phyloP scores from a whole-genome alignment of 2,797 vertebrate genomes.

The Syngnathus rostellatus region DNA sequence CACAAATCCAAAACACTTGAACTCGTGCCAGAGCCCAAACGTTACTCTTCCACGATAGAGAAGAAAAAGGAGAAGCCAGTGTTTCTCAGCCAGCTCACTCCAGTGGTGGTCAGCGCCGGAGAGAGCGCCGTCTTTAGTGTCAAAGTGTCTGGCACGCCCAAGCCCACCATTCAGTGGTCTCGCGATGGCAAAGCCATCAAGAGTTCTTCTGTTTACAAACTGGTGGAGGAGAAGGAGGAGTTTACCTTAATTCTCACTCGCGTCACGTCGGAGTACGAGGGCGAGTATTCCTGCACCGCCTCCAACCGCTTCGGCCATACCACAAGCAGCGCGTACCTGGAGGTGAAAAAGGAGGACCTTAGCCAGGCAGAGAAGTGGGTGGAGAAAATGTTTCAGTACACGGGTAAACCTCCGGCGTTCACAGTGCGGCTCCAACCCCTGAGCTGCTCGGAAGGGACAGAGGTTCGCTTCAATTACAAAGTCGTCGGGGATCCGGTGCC shows the following conservation, averaged over 20 bases:
- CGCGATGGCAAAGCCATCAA: constrained; percentile 71
- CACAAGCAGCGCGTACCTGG: constrained; percentile 75
- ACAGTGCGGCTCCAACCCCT: constrained; percentile 61
- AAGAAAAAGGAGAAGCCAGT: constrained; percentile 76
- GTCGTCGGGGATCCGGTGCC: constrained; percentile 71
- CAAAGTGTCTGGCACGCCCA: constrained; percentile 74
- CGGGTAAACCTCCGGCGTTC: constrained; percentile 72
- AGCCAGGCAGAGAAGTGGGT: constrained; percentile 67
- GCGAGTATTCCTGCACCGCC: constrained; percentile 80
- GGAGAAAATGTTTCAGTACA: constrained; percentile 69
- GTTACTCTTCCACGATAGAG: constrained; percentile 72
- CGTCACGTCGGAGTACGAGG: constrained; percentile 73
- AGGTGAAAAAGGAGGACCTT: constrained; percentile 64
- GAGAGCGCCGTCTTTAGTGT: constrained; percentile 79
- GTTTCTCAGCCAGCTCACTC: constrained; percentile 75
- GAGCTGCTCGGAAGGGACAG: constrained; percentile 65
- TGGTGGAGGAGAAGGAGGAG: constrained; percentile 77
- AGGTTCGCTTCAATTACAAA: constrained; percentile 72
- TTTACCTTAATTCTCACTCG: constrained; percentile 78
- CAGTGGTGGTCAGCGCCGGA: constrained; percentile 66
- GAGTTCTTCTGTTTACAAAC: constrained; percentile 66
- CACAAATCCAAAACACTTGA: constrained; percentile 85
- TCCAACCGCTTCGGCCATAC: constrained; percentile 75
- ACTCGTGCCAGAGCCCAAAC: constrained; percentile 81
- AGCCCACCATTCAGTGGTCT: constrained; percentile 83